phyloP scores from a whole-genome alignment of 2,797 vertebrate genomes.

The Platalea minor region DNA sequence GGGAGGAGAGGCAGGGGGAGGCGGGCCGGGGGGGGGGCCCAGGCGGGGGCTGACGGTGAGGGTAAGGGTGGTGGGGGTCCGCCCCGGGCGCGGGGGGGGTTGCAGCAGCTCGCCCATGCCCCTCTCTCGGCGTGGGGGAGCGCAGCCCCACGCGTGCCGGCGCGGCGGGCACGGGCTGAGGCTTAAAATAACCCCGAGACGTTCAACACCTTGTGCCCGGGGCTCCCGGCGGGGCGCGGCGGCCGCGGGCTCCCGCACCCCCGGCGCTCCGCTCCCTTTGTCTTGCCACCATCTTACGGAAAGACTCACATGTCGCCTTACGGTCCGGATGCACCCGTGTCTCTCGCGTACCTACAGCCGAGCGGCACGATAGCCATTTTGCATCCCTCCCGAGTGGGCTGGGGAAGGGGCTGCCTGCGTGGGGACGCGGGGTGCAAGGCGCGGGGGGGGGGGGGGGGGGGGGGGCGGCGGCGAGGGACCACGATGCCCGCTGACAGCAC shows the following conservation, averaged over 20 bases:
- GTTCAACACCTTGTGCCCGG: conserved; percentile 28
- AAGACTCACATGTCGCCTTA: conserved; percentile 69
- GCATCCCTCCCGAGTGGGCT: conserved; percentile 68
- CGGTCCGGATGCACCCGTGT: conserved; percentile 47
- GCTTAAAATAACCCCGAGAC: conserved; percentile 26
- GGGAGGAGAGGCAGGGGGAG: not conserved
- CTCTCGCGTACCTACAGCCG: conserved; percentile 63
- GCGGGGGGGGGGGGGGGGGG: not conserved
- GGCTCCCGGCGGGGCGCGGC: not conserved
- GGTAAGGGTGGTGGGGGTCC: not conserved
- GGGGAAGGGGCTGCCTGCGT: conserved; percentile 44
- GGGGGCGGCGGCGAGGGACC: not conserved
- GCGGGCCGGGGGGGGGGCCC: not conserved
- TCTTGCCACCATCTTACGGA: conserved; percentile 75
- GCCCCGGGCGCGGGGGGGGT: not conserved
- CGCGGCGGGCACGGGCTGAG: not conserved
- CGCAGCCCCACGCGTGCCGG: not conserved
- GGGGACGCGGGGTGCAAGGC: not conserved
- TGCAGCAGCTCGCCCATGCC: not conserved
- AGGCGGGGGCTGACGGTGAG: not conserved
- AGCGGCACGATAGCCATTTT: conserved; percentile 76
- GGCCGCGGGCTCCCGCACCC: not conserved
- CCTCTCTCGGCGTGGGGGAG: not conserved
- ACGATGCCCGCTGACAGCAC: conserved; percentile 30
- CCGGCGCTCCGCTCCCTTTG: conserved; percentile 67